A percentile compares a stretch with the other conserved stretches of the same genome.
Conservation (phyloP, 2,113 vertebrate species). For the Plotosus lineatus region DNA sequence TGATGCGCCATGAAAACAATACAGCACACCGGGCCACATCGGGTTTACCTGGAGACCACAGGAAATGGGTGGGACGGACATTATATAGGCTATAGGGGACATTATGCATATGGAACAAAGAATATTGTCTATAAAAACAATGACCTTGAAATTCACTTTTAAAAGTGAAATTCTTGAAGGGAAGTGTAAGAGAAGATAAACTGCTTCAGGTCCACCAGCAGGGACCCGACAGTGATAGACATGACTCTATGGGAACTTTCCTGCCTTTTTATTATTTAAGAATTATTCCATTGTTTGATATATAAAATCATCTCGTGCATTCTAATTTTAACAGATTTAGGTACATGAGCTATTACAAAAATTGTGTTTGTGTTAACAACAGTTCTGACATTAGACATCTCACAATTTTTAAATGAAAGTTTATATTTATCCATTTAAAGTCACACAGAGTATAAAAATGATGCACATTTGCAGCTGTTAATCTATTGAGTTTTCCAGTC, state of each 20-base stretch:
- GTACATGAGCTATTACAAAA: neutral
- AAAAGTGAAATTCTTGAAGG: neutral
- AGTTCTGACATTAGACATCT: neutral
- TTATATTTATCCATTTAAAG: neutral
- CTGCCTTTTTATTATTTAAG: neutral
- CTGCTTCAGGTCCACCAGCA: neutral
- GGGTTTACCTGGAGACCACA: neutral
- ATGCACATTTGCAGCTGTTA: neutral
- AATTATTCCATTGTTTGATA: too few relatives aligned
- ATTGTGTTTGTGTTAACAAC: neutral
- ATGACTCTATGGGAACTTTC: neutral
- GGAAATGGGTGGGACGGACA: too few relatives aligned
- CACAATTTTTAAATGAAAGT: neutral
- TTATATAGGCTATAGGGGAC: too few relatives aligned
- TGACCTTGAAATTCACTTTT: neutral
- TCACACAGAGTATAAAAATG: neutral
- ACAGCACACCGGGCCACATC: neutral
- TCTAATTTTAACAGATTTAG: too few relatives aligned
- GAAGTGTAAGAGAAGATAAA: neutral
- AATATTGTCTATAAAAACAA: too few relatives aligned
- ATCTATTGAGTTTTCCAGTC: neutral
- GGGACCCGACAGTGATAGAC: neutral
- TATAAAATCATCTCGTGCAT: too few relatives aligned
- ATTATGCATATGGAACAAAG: neutral
- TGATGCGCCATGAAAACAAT: conserved; percentile 25